These are phyloP conservation scores for Caenorhabditis afra DNA, from an alignment of 2,888 invertebrate genomes.

Conservation along the genomic window DNA sequence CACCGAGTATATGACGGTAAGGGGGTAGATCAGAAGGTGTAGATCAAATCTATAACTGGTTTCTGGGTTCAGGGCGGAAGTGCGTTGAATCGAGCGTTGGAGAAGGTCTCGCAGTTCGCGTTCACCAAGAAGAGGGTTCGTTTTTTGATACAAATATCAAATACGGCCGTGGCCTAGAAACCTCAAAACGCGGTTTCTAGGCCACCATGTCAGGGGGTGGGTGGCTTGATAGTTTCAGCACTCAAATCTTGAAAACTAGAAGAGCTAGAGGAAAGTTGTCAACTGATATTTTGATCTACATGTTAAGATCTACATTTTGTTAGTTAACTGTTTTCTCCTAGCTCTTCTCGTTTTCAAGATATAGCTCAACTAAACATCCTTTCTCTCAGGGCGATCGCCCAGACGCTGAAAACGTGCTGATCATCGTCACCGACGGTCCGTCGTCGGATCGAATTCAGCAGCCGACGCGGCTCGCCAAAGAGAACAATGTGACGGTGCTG, in stretches of 20 bases:
- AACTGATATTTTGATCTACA: too few relatives aligned
- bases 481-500: slow-evolving; percentile 70
- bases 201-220: too few relatives aligned
- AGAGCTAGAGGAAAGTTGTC: too few relatives aligned
- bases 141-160: slow-evolving; percentile 1
- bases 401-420: slow-evolving; percentile 73
- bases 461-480: slow-evolving; percentile 65
- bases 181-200: too few relatives aligned
- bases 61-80: slow-evolving; percentile 71
- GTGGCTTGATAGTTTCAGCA: too few relatives aligned
- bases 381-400: slow-evolving; percentile 73
- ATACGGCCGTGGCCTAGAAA: too few relatives aligned
- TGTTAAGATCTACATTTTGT: too few relatives aligned
- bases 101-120: slow-evolving; percentile 73
- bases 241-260: too few relatives aligned
- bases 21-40: background rate
- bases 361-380: too few relatives aligned
- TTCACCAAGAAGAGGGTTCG: slow-evolving; percentile 75
- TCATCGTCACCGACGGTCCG: slow-evolving; percentile 74
- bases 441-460: slow-evolving; percentile 66
- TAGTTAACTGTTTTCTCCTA: too few relatives aligned
- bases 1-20: slow-evolving; percentile 73
- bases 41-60: too few relatives aligned
- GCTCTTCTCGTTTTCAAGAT: too few relatives aligned
- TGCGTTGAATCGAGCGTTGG: slow-evolving; percentile 73